Conservation (phyloP, 2,888 invertebrate species). For the Thumatha senex region DNA sequence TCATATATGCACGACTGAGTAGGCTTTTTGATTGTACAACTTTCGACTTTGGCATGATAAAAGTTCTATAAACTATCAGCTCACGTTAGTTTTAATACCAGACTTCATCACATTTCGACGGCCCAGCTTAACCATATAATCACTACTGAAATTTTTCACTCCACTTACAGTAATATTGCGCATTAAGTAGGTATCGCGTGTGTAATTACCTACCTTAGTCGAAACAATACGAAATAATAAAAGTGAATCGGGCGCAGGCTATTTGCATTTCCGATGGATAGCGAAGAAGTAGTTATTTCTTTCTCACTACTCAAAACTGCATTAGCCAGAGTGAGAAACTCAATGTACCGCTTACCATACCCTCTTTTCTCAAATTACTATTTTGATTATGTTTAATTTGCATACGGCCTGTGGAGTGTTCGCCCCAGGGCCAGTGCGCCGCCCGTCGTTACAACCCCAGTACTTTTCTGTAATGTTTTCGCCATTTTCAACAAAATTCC, state of each 20-base stretch:
- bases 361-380: constrained; percentile 72
- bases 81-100: constrained; percentile 42
- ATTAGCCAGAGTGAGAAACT: constrained; percentile 58
- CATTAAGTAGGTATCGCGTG: constrained; percentile 68
- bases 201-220: constrained; percentile 69
- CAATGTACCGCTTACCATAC: constrained; percentile 42
- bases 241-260: constrained; percentile 66
- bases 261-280: constrained; percentile 70
- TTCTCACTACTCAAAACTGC: constrained; percentile 42
- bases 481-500: constrained; percentile 84
- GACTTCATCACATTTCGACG: constrained; percentile 53
- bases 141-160: constrained; percentile 69
- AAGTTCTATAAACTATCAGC: no score
- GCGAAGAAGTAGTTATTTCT: constrained; percentile 54
- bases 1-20: no score
- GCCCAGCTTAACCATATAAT: constrained; percentile 54
- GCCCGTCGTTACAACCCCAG: constrained; percentile 75
- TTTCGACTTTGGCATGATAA: no score
- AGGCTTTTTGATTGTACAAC: no score
- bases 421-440: constrained; percentile 62
- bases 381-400: constrained; percentile 84
- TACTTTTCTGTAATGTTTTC: constrained; percentile 83
- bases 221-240: constrained; percentile 76
- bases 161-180: constrained; percentile 72
- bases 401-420: constrained; percentile 69